Base-by-base conservation (phyloP, 2,797 vertebrate genomes). In the Sylvia borin region DNA sequence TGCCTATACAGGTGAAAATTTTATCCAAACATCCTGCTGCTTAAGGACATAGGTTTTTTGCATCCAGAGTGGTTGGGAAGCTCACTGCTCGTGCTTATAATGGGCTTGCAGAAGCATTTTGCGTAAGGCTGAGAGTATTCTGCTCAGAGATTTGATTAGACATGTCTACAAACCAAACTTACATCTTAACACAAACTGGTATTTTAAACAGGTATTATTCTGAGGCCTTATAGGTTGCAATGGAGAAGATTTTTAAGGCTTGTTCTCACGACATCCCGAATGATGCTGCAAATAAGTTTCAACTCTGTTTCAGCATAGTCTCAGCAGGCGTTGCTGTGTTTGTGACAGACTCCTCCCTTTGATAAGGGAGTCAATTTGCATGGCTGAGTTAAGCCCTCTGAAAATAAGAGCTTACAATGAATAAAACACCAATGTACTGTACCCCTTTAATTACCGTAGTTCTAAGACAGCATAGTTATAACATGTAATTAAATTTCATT, bases 401-500 rank as follows among this genome's bases (percentile, higher is more conserved):
- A 92, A 96, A 97, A 95, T 84, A 88, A 95, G 89, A 76, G 71
- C 58, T 84, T 91, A 68, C 86, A 80, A 91, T 88, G 92, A 95
- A 93, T 94, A 87, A 94, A 94, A 50, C 91, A 81, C 90, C 87
- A 87, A 70, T 76, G 76, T 83, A 83, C 94, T 93, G 82, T 92
- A 89, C 88, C 88, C 78, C 91, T 79, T 96, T 95, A 97, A 92
- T 96, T 93, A 89, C 76, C 47, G 17, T 51, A 90, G 92, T 96
- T 96, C 88, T 96, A 96, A 96, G 93, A 64, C 91, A 88, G 85
- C 93, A 78, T 68, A 91, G 91, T 96, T 97, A 89, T 94, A 96
- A 96, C 95, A 94, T 95, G 95, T 97, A 97, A 97, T 97, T 97
- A 96, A 97, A 97, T 97, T 96, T 95, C 91, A 91, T 96, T 96